These are phyloP conservation scores for Habropoda laboriosa DNA, from an alignment of 1,140 invertebrate species.

Conservation along the genomic window DNA sequence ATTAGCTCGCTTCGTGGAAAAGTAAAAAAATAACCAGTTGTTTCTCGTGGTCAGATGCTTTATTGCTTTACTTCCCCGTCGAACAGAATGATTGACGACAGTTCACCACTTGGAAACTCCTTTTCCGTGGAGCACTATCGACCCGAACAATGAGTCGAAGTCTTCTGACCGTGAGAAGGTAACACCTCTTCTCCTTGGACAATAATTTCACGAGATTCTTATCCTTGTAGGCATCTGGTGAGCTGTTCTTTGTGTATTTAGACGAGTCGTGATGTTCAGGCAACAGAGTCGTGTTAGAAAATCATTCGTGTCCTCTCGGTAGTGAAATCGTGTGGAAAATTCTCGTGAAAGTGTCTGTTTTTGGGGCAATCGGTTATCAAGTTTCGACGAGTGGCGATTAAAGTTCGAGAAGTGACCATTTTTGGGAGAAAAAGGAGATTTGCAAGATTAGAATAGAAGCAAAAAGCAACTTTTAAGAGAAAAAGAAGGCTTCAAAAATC, in stretches of 20 bases:
- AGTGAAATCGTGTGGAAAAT: no score
- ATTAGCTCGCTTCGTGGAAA: neutral
- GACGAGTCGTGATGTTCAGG: neutral
- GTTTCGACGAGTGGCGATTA: no score
- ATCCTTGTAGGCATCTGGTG: neutral
- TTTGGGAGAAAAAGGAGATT: no score
- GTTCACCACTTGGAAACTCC: neutral
- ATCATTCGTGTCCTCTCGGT: neutral
- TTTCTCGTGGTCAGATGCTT: neutral
- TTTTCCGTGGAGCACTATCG: neutral
- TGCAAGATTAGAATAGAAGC: no score
- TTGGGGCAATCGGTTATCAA: no score
- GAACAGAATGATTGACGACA: slow-evolving; percentile 38
- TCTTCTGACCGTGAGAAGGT: neutral
- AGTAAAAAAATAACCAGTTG: neutral
- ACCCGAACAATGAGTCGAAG: neutral
- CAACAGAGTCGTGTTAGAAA: neutral
- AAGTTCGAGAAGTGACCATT: no score
- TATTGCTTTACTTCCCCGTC: neutral
- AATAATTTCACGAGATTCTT: neutral
- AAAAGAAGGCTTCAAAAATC: no score
- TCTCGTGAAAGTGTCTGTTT: no score
- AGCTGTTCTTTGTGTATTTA: neutral
- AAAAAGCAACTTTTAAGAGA: no score
- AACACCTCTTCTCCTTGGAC: neutral